These are phyloP conservation scores for Melanerpes formicivorus DNA, from an alignment of 2,113 vertebrate species.

Conservation along the genomic window DNA sequence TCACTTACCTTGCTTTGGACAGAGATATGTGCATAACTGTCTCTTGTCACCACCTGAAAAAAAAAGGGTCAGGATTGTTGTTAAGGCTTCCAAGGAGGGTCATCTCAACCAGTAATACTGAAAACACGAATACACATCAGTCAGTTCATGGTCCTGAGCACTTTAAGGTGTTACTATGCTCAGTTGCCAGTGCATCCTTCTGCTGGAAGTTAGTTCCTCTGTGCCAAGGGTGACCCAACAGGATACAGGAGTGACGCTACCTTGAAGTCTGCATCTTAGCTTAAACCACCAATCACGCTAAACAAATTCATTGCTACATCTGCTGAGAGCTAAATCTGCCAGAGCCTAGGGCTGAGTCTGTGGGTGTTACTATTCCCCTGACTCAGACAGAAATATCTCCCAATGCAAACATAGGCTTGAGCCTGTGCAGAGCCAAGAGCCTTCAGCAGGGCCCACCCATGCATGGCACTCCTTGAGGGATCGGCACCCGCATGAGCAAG, in stretches of 20 bases:
- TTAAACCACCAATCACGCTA: not conserved
- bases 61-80: not conserved
- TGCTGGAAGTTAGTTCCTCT: not conserved
- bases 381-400: constrained; percentile 59
- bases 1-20: not conserved
- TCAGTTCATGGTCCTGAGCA: not conserved
- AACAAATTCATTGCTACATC: constrained; percentile 43
- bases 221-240: not conserved
- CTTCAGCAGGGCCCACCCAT: not conserved
- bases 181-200: not conserved
- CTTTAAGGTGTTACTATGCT: not conserved
- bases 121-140: not conserved
- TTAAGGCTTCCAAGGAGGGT: not conserved
- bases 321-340: constrained; percentile 50
- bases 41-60: not conserved
- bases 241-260: not conserved
- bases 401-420: not conserved
- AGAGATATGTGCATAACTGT: not conserved
- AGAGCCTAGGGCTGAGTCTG: constrained; percentile 43
- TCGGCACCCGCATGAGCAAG: not conserved
- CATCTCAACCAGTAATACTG: not conserved
- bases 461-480: not conserved
- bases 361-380: constrained; percentile 55
- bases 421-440: not conserved
- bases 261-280: not conserved